Conservation (phyloP, 2,888 invertebrate species). For the Agrochola lychnidis region DNA sequence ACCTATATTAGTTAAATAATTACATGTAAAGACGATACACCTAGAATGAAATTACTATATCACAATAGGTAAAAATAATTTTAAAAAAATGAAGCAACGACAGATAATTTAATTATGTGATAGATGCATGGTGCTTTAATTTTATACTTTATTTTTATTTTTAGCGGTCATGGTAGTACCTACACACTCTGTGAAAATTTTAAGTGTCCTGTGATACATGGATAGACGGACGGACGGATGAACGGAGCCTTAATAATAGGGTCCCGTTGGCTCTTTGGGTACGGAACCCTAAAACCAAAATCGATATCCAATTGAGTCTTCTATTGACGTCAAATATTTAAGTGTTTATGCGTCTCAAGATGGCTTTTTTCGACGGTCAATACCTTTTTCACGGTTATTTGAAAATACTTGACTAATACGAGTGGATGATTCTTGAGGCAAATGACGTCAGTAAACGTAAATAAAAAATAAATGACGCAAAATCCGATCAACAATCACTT, state of each 20-base stretch:
- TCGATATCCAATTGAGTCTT: not conserved
- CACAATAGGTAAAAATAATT: too few species aligned
- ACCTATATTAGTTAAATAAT: too few species aligned
- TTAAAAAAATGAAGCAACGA: too few species aligned
- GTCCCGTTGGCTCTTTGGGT: not conserved
- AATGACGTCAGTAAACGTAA: slow-evolving; percentile 2
- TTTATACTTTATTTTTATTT: not conserved
- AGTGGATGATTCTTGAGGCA: slow-evolving; percentile 14
- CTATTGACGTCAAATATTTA: slow-evolving; percentile 21
- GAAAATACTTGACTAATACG: slow-evolving; percentile 21
- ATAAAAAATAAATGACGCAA: not conserved
- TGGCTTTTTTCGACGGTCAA: not conserved
- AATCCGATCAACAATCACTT: slow-evolving; percentile 4
- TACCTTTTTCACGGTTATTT: slow-evolving; percentile 34
- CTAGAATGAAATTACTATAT: too few species aligned
- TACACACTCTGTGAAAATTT: not conserved
- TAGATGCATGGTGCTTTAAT: too few species aligned
- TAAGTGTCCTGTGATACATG: not conserved
- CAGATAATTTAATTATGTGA: too few species aligned
- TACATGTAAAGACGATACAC: too few species aligned
- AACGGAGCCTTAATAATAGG: not conserved
- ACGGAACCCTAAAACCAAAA: not conserved
- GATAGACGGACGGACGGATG: not conserved
- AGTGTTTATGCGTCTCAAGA: slow-evolving; percentile 22
- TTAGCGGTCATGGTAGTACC: not conserved